Conservation (phyloP, 2,113 vertebrate species). For the Chaetops frenatus region DNA sequence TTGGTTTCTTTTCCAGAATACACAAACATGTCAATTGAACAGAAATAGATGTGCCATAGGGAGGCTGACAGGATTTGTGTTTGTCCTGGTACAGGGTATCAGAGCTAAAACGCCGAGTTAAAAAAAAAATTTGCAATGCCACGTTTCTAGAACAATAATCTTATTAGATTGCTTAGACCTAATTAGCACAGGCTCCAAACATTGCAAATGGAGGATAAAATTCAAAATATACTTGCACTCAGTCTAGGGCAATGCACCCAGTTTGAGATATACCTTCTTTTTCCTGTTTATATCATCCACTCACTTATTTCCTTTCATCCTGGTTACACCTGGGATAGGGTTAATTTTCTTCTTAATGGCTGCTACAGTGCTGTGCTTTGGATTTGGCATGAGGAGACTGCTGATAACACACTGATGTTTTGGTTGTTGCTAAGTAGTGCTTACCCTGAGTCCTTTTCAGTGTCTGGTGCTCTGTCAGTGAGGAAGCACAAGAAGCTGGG, state of each 20-base stretch:
- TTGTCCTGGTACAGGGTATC: not conserved
- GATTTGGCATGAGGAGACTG: not conserved
- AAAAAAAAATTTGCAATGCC: not conserved
- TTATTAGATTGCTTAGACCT: not conserved
- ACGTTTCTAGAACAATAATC: not conserved
- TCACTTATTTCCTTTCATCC: not conserved
- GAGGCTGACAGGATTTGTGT: not conserved
- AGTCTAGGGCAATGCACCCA: not conserved
- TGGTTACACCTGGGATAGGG: not conserved
- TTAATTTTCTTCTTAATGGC: not conserved
- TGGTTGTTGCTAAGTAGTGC: not conserved
- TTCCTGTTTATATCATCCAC: not conserved
- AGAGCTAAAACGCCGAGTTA: not conserved
- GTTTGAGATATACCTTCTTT: not conserved
- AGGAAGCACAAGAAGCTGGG: not conserved
- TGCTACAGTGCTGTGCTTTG: not conserved
- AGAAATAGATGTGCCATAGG: not conserved
- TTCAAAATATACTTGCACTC: not conserved
- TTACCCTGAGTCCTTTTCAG: not conserved
- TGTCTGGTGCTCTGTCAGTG: not conserved
- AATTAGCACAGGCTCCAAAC: not conserved
- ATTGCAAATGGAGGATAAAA: not conserved
- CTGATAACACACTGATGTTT: not conserved
- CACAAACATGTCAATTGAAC: not conserved
- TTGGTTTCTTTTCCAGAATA: not conserved